These are phyloP conservation scores for Misgurnus mizolepis DNA, from an alignment of 2,113 vertebrate species.

Conservation along the genomic window DNA sequence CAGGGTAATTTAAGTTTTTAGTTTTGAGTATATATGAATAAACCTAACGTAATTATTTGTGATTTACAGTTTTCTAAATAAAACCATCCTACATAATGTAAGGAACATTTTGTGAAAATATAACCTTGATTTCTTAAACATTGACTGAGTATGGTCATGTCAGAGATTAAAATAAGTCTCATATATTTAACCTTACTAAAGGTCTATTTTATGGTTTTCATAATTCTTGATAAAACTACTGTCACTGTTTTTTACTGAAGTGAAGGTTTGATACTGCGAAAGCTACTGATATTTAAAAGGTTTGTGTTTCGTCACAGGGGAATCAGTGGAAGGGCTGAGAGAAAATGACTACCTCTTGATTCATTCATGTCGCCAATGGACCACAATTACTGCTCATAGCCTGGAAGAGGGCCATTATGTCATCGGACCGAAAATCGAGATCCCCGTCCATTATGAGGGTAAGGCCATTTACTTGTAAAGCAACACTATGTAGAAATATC, in stretches of 20 bases:
- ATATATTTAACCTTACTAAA: neutral
- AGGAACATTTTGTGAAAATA: too few relatives aligned
- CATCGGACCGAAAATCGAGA: constrained; percentile 99
- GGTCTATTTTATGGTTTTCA: neutral
- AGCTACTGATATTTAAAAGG: constrained; percentile 7
- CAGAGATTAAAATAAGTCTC: too few relatives aligned
- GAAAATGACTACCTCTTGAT: constrained; percentile 96
- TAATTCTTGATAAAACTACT: neutral
- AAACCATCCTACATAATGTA: too few relatives aligned
- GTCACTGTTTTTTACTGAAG: constrained; percentile 39
- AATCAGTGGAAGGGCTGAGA: constrained; percentile 89
- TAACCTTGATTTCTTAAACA: too few relatives aligned
- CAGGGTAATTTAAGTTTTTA: neutral
- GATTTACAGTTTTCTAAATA: too few relatives aligned
- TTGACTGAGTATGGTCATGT: too few relatives aligned
- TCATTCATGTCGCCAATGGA: constrained; percentile 98
- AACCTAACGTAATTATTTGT: too few relatives aligned
- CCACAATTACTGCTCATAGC: constrained; percentile 97
- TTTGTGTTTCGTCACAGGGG: constrained; percentile 76
- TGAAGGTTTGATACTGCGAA: neutral
- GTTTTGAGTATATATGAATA: neutral
- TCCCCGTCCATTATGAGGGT: constrained; percentile 99
- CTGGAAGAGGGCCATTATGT: constrained; percentile 98
- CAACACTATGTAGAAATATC: neutral
- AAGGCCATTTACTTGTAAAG: constrained; percentile 53